Evolutionary conservation across 2,113 vertebrate species (phyloP), one percentile per base, ranked within the genome.

Genomic region (Odobenus rosmarus): DNA sequence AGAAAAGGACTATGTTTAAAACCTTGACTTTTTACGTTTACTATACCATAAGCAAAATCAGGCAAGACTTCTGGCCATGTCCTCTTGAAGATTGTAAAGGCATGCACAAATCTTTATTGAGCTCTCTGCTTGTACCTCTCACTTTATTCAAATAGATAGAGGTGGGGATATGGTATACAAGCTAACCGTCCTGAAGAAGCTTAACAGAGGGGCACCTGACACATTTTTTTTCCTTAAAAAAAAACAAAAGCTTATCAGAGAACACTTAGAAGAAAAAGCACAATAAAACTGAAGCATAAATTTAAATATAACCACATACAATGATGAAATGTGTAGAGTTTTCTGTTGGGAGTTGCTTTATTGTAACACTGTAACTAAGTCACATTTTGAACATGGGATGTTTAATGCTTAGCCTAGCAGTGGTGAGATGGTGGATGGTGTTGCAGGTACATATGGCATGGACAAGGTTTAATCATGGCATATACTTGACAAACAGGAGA

Each of bases 1-100:
- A 77, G 53, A 55, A 59, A 67, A 15, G 59, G 1, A 86, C 3
- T 23, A 2, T 87, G 81, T 87, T 61, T 42, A n/a, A 96, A 89
- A 77, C 4, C 15, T 59, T 77, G 46, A 24, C 49, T 42, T 80
- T 95, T 95, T 77, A 26, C 5, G 23, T 83, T 79, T 74, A 24
- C 69, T 95, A 24, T n/a, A 28, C 23, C 79, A 7, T 84, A 87
- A 95, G 19, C 49, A 79, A 64, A 69, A 53, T 57, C 39, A 88
- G 31, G 14, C 13, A 80, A 36, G 11, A 23, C 4, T 71, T 64
- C 49, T 89, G 36, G 49, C 21, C 16, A 24, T 39, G 15, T 59
- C 36, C 23, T 80, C 31, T 53, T 88, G 15, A 46, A 79, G 24
- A 67, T 31, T 33, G 13, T 31, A 18, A 87, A 90, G 49, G 23